Evolutionary conservation across 2,113 vertebrate species (phyloP), one percentile per base, ranked within the genome.

Genomic region (Megaceryle torquata): DNA sequence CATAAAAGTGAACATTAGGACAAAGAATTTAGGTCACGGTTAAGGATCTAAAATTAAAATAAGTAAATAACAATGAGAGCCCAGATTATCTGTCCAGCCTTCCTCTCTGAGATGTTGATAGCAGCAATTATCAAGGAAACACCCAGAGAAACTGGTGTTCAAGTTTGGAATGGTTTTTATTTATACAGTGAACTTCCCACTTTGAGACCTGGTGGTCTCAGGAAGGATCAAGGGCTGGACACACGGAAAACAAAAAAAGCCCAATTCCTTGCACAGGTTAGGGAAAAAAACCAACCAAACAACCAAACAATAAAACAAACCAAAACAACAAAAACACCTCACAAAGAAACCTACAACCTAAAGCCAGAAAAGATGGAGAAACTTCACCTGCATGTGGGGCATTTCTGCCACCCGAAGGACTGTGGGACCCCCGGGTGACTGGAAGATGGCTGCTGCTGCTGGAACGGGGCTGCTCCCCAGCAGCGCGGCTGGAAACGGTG

Each of bases 191-290:
- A 26, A 57, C 37, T 65, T 77, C 33, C 33, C 28, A 16, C 29
- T 20, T 17, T 11, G 18, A 54, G 11, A 43, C 22, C 15, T 48
- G 25, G 33, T 0, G 0, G 2, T n/a, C 4, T 37, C 29, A 53
- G 46, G 31, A 71, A 70, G 5, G 11, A 9, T 24, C 5, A 31
- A 28, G 1, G 5, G 33, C 17, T 48, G 35, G 22, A 33, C 13
- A 10, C 2, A 37, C 0, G 7, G 19, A 46, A 59, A 56, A n/a
- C 15, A n/a, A 72, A 50, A 83, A 59, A 61, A 21, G 9, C 6
- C 39, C 33, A 20, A 5, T 8, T 87, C 29, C 56, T 77, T 15
- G 35, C 33, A 29, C 6, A 39, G 15, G 51, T 20, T 15, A 57
- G 10, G 28, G 53, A 75, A 70, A 65, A 15, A 16, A 44, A 46